phyloP scores from a whole-genome alignment of 2,888 invertebrate genomes.

The Calephelis perditalis region DNA sequence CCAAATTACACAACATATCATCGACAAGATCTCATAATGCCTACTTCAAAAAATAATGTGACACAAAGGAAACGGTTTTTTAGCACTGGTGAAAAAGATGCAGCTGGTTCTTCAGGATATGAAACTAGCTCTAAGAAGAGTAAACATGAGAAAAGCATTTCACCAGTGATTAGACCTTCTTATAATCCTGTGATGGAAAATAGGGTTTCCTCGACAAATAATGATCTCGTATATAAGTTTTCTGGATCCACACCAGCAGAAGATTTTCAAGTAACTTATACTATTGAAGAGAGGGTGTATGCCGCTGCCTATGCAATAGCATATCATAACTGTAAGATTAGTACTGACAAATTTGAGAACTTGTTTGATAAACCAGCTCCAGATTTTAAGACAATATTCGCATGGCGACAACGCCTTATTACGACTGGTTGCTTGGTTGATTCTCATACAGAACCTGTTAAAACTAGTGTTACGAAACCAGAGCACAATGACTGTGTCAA shows the following conservation, averaged over 20 bases:
- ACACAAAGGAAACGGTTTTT: conserved; percentile 48
- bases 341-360: conserved; percentile 58
- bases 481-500: conserved; percentile 3
- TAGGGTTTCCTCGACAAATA: conserved; percentile 64
- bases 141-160: conserved; percentile 41
- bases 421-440: conserved; percentile 64
- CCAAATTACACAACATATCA: conserved; percentile 40
- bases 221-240: conserved; percentile 57
- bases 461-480: conserved; percentile 18
- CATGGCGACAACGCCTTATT: conserved; percentile 61
- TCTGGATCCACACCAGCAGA: conserved; percentile 50
- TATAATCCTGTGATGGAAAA: conserved; percentile 68
- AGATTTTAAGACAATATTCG: conserved; percentile 69
- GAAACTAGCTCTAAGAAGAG: conserved; percentile 54
- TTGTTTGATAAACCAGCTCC: conserved; percentile 67
- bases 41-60: conserved; percentile 41
- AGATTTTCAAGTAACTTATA: conserved; percentile 58
- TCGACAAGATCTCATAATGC: conserved; percentile 41
- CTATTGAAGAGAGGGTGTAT: conserved; percentile 58
- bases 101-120: conserved; percentile 55
- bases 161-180: conserved; percentile 38
- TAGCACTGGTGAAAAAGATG: conserved; percentile 56
- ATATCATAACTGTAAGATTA: conserved; percentile 67
- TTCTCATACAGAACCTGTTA: conserved; percentile 41
- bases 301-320: conserved; percentile 66